Evolutionary conservation across 23 tunicate species (phyloP), one percentile per base, ranked within the genome.

Genomic region (Phallusia fumigata): DNA sequence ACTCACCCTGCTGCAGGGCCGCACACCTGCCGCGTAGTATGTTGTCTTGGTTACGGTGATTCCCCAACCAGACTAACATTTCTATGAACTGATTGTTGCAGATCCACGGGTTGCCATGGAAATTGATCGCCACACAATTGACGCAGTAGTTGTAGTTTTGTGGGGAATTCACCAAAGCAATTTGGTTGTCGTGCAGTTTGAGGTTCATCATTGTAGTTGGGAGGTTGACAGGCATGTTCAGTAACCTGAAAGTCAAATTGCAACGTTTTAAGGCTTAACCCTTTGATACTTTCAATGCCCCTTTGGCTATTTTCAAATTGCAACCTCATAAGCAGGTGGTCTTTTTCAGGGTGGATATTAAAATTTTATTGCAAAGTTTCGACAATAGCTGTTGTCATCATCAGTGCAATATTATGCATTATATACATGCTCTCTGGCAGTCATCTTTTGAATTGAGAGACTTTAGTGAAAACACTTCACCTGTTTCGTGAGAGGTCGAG

Each of bases 191-290:
- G 69, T 24, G 2, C 28, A 58, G 26, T 3, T 13, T 58, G 15
- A 58, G 69, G 28, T 24, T 58, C 11, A 16, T 6, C 69, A 58
- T 58, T 16, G 69, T 58, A 13, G 28, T 8, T 1, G 69, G 69
- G 69, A 58, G 69, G 69, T 58, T 58, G 3, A 13, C 69, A 11
- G 69, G 69, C 69, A 58, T 58, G 28, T 58, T 58, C 69, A 58
- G 28, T 16, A 58, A 58, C 69, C 69, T 58, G 69, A 6, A 58
- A 8, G 28, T 58, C 69, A 24, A 6, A 58, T 6, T 58, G 26
- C 69, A 58, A 40, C 47, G 47, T 40, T 5, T 3, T 40, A 10
- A 40, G 5, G 47, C n/a, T n/a, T n/a, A n/a, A n/a, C n/a, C n/a
- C n/a, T n/a, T n/a, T n/a, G n/a, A n/a, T n/a, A n/a, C n/a, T n/a